Base-by-base conservation (phyloP, 2,888 invertebrate genomes). In the Callinectes sapidus region DNA sequence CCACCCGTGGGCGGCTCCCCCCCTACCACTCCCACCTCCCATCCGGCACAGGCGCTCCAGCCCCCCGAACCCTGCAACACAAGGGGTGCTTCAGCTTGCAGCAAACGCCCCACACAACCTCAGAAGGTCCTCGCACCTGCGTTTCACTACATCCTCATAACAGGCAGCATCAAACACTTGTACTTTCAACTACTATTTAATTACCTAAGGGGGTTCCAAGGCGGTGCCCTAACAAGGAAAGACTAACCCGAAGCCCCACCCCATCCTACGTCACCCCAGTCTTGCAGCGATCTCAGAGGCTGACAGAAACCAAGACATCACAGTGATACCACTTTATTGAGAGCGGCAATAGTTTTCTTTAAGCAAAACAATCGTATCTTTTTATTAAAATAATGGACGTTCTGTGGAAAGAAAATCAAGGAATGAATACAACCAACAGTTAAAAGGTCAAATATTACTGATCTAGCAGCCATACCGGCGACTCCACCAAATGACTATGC, bases 31-130 rank as follows among this genome's bases (percentile, higher is more conserved):
- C 90, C 92, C 48, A 89, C 61, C 88, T 93, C 92, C 91, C 92
- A 93, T 91, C 61, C 91, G 91, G 81, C 77, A 93, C 89, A 93
- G 89, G 91, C 91, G 77, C 88, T 90, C 92, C 92, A 93, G 39
- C 91, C 92, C 92, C 91, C 91, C 35, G 89, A 85, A 89, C 91
- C 92, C 92, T 93, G 92, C 39, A 93, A 93, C 92, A 93, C 92
- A 93, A 93, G 92, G 90, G 89, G 92, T 92, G 92, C 89, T 92
- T 92, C 92, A 92, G 89, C 86, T 85, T 35, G 86, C 55, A 90
- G 77, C 71, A 81, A 81, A 90, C 32, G 48, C 81, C 6, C 23
- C 48, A 71, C 71, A 71, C 28, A n/a, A 71, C 8, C 66, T n/a
- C 71, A 71, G 28, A 16, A 61, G 61, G 6, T 10, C n/a, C 28